A percentile compares a stretch with the other conserved stretches of the same genome.
Conservation (phyloP, 2,888 invertebrate species). For the Beris chalybata region DNA sequence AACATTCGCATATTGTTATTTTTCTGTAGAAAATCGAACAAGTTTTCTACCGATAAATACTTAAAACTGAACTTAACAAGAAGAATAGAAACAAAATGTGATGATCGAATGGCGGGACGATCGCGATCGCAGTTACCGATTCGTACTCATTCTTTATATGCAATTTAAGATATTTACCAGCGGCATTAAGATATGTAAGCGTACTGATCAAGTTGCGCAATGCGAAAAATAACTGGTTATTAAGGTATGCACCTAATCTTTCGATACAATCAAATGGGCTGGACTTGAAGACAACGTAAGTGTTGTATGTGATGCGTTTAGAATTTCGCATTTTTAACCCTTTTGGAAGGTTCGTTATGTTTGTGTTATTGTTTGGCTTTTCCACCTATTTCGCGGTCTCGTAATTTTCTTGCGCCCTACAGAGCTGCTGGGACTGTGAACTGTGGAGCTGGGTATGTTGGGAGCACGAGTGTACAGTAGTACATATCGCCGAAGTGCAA, state of each 20-base stretch:
- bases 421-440: too few relatives aligned
- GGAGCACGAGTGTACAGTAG: too few relatives aligned
- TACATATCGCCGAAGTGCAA: too few relatives aligned
- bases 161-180: slow-evolving; percentile 19
- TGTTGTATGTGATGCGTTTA: too few relatives aligned
- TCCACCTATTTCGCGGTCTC: too few relatives aligned
- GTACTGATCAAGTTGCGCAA: neutral
- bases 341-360: too few relatives aligned
- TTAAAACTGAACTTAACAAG: neutral
- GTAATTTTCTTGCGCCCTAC: too few relatives aligned
- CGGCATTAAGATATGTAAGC: neutral
- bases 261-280: slow-evolving; percentile 1
- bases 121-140: slow-evolving; percentile 10
- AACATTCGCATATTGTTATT: slow-evolving; percentile 17
- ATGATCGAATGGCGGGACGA: slow-evolving; percentile 17
- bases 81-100: slow-evolving; percentile 11
- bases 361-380: too few relatives aligned
- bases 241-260: neutral
- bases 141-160: neutral
- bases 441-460: too few relatives aligned
- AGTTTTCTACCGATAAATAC: slow-evolving; percentile 2
- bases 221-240: slow-evolving; percentile 12
- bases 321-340: too few relatives aligned
- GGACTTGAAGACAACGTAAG: neutral
- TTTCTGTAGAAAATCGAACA: slow-evolving; percentile 20